Percentiles rank a stretch among this genome's conserved stretches.
Conservation (phyloP, 1,140 invertebrate species). For the Spodoptera frugiperda region DNA sequence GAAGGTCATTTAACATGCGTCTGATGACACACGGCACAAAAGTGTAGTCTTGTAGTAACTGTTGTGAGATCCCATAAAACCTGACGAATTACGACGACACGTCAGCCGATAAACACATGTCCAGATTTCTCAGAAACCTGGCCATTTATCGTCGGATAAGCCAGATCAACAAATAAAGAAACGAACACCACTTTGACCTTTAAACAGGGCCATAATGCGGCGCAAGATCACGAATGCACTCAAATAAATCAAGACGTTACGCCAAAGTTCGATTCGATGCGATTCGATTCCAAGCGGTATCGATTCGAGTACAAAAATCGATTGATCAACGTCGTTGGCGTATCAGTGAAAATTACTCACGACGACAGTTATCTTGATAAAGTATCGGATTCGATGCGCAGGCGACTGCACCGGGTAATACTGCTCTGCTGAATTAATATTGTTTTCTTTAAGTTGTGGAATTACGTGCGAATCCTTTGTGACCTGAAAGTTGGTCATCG, state of each 20-base stretch:
- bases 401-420: conserved; percentile 33
- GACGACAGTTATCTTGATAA: conserved; percentile 72
- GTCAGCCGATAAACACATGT: conserved; percentile 5
- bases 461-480: conserved; percentile 45
- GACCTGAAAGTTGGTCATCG: conserved; percentile 10
- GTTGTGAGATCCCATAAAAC: conserved; percentile 8
- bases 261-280: conserved; percentile 42
- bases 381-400: conserved; percentile 48
- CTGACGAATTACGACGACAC: conserved; percentile 14
- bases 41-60: neutral
- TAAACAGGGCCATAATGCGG: conserved; percentile 31
- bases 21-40: neutral
- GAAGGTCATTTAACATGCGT: neutral
- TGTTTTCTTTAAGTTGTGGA: conserved; percentile 34
- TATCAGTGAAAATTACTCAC: conserved; percentile 69
- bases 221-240: conserved; percentile 42
- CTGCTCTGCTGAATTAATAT: conserved; percentile 28
- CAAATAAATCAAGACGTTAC: conserved; percentile 45
- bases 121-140: conserved; percentile 17
- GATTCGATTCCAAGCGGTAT: conserved; percentile 52
- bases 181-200: conserved; percentile 15
- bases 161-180: conserved; percentile 26
- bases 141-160: conserved; percentile 31
- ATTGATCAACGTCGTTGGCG: conserved; percentile 69
- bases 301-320: conserved; percentile 66